These are phyloP conservation scores for Prunella fulvescens DNA, from an alignment of 2,113 vertebrate species.

Conservation along the genomic window DNA sequence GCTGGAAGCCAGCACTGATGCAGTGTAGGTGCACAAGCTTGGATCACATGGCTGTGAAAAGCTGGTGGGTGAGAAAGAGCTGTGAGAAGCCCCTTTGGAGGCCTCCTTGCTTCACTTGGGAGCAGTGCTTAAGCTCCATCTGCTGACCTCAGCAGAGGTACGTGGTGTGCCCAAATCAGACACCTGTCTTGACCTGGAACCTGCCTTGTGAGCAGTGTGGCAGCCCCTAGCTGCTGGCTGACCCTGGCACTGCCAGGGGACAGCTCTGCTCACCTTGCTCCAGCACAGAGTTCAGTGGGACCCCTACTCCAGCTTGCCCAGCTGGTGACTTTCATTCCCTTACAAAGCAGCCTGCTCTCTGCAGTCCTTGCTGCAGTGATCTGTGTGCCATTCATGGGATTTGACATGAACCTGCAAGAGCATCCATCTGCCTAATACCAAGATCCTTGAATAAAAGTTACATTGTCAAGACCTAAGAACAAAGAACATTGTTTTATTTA, in stretches of 20 bases:
- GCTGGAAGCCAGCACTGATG: background rate
- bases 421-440: background rate
- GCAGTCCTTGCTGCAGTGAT: background rate
- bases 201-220: background rate
- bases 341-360: background rate
- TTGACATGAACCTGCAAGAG: accelerated
- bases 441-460: background rate
- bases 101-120: background rate
- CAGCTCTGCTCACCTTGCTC: background rate
- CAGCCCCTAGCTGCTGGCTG: background rate
- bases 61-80: background rate
- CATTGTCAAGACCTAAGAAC: background rate
- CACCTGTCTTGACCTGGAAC: background rate
- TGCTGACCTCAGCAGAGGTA: background rate
- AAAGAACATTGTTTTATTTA: background rate
- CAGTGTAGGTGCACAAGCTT: background rate
- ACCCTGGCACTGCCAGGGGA: background rate
- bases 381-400: accelerated
- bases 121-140: background rate
- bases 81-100: background rate
- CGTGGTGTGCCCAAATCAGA: background rate
- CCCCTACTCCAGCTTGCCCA: background rate
- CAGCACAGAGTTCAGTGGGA: background rate
- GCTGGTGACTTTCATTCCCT: background rate
- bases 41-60: background rate